Percentiles rank a stretch among this genome's conserved stretches.
Evolutionary conservation across 2,797 vertebrate genomes (phyloP).

Genomic region (Sylvilagus floridanus): DNA sequence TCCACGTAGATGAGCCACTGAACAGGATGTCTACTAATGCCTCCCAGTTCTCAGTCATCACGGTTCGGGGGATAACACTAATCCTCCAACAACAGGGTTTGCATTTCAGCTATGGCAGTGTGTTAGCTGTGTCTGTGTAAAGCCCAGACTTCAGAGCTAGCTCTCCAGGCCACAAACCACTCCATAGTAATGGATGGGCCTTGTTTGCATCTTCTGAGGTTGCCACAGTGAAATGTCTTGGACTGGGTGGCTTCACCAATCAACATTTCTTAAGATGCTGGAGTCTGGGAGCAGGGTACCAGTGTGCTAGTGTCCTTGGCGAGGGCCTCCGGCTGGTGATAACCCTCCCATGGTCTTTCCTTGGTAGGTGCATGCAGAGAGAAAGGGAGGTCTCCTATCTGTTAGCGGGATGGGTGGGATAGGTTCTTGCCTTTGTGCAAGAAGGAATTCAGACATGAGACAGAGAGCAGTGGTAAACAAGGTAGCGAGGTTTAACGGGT

Average conservation of each 20-base stretch:
- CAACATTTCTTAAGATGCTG: neutral
- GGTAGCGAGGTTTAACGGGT: too few species aligned
- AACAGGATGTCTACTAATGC: accelerated
- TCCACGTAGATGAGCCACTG: neutral
- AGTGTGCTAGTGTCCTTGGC: neutral
- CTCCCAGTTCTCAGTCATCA: accelerated
- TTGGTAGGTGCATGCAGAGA: neutral
- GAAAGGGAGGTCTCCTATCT: too few species aligned
- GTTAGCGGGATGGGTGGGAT: too few species aligned
- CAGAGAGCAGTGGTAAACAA: too few species aligned
- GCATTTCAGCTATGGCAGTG: neutral
- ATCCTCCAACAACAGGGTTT: neutral
- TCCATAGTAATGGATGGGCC: accelerated
- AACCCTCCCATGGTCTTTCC: neutral
- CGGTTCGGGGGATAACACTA: neutral
- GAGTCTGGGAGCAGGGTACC: neutral
- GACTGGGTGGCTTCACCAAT: too few species aligned
- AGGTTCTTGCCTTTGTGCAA: too few species aligned
- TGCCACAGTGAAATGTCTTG: neutral
- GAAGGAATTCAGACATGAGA: too few species aligned
- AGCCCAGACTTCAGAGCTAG: neutral
- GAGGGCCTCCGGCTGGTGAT: neutral
- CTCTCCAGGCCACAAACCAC: neutral
- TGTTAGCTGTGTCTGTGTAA: neutral
- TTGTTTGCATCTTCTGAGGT: neutral